Evolutionary conservation across 2,888 invertebrate species (phyloP), one percentile per base, ranked within the genome.

Genomic region (Agrotis puta): DNA sequence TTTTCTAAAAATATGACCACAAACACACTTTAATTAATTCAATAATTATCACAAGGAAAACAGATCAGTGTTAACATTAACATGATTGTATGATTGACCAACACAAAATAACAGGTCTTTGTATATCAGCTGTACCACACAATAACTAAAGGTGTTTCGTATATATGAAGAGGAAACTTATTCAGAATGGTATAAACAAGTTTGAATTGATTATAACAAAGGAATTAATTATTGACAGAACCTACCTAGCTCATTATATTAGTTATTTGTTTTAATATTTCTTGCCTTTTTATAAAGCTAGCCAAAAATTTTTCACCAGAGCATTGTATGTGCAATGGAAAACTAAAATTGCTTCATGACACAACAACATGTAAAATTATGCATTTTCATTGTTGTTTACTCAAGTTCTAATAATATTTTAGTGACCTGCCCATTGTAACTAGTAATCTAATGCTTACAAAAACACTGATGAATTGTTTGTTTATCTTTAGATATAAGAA

Each of bases 361-460:
- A n/a, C n/a, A n/a, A n/a, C 64, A 39, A 61, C 51, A 72, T 39
- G 57, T 47, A 27, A 70, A 70, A 81, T 39, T 73, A 18, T 83
- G 75, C 78, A 77, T 64, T 67, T 83, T 78, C 73, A 83, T 73
- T 73, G 75, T 78, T 83, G 59, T 66, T 64, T 75, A 67, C 61
- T 45, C 4, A 18, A 43, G 47, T 69, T 74, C 22, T 43, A 61
- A 24, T 64, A 67, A 33, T 51, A 61, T 67, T 39, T 47, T 43
- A 43, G 22, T 24, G 20, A 47, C 54, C 47, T 48, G 24, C 7
- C 33, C 33, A 9, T 11, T 16, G 22, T 45, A 20, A 11, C 24
- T 45, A 64, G 43, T 61, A 39, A 61, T 27, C 13, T 50, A 33
- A 56, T 51, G n/a, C 7, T n/a, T 50, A 58, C 18, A 56, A 20